Evolutionary conservation across 37 sponge, comb jelly and placozoan species (phyloP).

Genomic region (Oopsacas minuta): DNA sequence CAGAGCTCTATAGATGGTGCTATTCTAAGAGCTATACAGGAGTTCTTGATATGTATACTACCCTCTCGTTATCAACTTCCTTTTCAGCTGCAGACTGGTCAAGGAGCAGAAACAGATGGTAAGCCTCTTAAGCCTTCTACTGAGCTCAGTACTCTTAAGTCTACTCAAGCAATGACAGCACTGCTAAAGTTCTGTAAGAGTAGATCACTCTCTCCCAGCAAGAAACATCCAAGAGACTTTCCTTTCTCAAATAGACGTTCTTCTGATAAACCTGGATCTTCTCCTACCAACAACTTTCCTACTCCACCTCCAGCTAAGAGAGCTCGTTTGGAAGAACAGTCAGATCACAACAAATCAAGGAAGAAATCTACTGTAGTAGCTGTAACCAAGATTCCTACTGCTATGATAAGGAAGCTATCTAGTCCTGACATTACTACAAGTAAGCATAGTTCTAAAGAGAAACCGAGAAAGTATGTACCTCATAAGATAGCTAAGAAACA

Average conservation of each 20-base stretch:
- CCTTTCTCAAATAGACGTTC: neutral
- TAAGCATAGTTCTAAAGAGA: neutral
- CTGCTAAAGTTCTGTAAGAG: slow-evolving; percentile 15
- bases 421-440: neutral
- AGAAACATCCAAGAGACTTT: slow-evolving; percentile 2
- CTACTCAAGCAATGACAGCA: neutral
- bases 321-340: neutral
- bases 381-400: neutral
- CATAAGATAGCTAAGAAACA: neutral
- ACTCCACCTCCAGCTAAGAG: neutral
- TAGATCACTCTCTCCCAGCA: neutral
- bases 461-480: neutral
- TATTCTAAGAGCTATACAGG: slow-evolving; percentile 4
- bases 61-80: neutral
- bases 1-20: slow-evolving; percentile 1
- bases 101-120: neutral
- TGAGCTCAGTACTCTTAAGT: neutral
- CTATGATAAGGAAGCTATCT: slow-evolving; percentile 1
- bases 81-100: neutral
- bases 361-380: neutral
- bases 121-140: neutral
- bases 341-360: neutral
- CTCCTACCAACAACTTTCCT: neutral
- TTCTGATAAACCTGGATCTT: neutral
- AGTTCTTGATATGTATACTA: neutral